Evolutionary conservation across 2,797 vertebrate genomes (phyloP), one percentile per base, ranked within the genome.

Genomic region (Antrozous pallidus): DNA sequence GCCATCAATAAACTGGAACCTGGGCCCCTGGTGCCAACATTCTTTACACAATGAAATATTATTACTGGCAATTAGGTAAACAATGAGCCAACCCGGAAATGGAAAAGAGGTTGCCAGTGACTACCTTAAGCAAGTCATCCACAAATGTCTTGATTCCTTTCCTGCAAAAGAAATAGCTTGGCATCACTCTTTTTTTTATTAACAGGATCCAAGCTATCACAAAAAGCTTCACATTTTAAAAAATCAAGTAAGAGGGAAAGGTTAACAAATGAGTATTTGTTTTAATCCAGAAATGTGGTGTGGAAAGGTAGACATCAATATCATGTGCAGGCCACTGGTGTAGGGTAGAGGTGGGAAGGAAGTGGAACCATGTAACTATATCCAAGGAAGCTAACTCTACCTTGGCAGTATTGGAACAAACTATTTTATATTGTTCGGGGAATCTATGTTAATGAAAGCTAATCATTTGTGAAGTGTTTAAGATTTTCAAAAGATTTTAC

Each of bases 61-160:
- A 96, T 97, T 96, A 94, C 91, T 95, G 94, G 97, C 94, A 95
- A 96, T 97, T 97, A 96, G 90, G 81, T 96, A 94, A 97, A 97
- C 96, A 96, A 94, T 95, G 89, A 95, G 38, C 92, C 94, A 96
- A 97, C 93, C 92, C 81, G 73, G 96, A 96, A 96, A 94, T 94
- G 74, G 90, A 84, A 94, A 67, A 69, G 83, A 71, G 42, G 77
- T 92, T 95, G 96, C 92, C 94, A 97, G 26, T 84, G 92, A 95
- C 96, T 82, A 86, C 91, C 93, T 95, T 91, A 84, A 92, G 67
- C 7, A 10, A 63, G 74, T 88, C 94, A 94, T 74, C 86, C 84
- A 67, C 83, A 86, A 88, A 95, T 87, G 77, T 80, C 96, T 83
- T 86, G 79, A 93, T 91, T 84, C 67, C 80, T 89, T 80, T 86